A percentile compares a stretch with the other conserved stretches of the same genome.
phyloP scores from a whole-genome alignment of 23 tunicate species.

The Ascidia mentula region DNA sequence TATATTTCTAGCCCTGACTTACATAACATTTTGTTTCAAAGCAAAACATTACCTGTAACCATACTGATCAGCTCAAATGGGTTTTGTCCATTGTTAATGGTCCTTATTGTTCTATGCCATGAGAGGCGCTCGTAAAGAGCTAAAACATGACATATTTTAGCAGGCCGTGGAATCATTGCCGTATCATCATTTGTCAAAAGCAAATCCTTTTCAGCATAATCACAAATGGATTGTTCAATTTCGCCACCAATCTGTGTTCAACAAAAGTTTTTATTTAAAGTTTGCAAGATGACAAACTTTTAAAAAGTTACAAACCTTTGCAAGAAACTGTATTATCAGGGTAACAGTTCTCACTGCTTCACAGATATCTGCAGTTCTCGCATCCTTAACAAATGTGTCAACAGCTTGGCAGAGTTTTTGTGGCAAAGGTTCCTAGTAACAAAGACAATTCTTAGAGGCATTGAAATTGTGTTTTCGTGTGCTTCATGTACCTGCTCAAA shows the following conservation, averaged over 20 bases:
- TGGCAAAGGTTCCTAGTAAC: slow-evolving; percentile 51
- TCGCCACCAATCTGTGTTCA: slow-evolving; percentile 10
- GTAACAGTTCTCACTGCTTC: slow-evolving; percentile 79
- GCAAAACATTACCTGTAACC: background rate
- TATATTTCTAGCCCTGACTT: too few relatives aligned
- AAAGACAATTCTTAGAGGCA: background rate
- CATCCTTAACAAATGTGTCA: slow-evolving; percentile 23
- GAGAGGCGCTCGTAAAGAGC: slow-evolving; percentile 59
- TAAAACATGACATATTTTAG: slow-evolving; percentile 41
- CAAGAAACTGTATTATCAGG: slow-evolving; percentile 45
- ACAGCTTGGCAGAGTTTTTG: slow-evolving; percentile 47
- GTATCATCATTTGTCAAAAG: slow-evolving; percentile 43
- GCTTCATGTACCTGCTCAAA: background rate
- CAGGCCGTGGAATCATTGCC: slow-evolving; percentile 48
- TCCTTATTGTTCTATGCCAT: slow-evolving; percentile 66
- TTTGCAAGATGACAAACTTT: background rate
- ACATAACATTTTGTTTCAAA: background rate
- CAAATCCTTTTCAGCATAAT: slow-evolving; percentile 57
- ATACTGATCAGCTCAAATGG: slow-evolving; percentile 40
- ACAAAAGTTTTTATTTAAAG: background rate
- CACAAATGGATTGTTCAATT: slow-evolving; percentile 36
- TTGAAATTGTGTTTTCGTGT: background rate
- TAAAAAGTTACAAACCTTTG: slow-evolving; percentile 40
- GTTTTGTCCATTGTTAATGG: slow-evolving; percentile 33
- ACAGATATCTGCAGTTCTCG: slow-evolving; percentile 58